phyloP scores from a whole-genome alignment of 2,888 invertebrate genomes.

The Chymomyza procnemis region DNA sequence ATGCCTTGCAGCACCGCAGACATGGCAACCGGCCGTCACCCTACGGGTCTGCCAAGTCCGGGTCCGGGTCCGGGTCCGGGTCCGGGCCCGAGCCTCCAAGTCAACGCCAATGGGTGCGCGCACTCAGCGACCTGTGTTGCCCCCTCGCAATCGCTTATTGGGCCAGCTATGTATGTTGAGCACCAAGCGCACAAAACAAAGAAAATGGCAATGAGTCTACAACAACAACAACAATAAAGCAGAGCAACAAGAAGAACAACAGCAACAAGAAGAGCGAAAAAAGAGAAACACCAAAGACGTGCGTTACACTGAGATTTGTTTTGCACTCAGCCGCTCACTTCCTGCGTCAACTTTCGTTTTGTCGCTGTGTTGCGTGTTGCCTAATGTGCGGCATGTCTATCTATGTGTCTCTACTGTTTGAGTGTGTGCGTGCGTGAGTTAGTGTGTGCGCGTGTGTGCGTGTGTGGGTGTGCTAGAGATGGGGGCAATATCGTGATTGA shows the following conservation, averaged over 20 bases:
- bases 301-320: slow-evolving; percentile 66
- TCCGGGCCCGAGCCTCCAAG: not conserved
- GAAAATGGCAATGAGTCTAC: slow-evolving; percentile 6
- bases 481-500: not conserved
- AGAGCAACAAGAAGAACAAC: slow-evolving; percentile 14
- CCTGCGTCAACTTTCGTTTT: slow-evolving; percentile 27
- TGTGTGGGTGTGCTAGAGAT: slow-evolving; percentile 23
- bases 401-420: not conserved
- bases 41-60: not conserved
- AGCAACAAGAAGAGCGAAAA: slow-evolving; percentile 36
- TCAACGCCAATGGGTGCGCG: slow-evolving; percentile 29
- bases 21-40: slow-evolving; percentile 1
- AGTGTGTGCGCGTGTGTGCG: slow-evolving; percentile 26
- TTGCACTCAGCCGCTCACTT: slow-evolving; percentile 47
- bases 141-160: slow-evolving; percentile 54
- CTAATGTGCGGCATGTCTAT: slow-evolving; percentile 61
- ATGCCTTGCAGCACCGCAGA: slow-evolving; percentile 35
- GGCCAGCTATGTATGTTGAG: slow-evolving; percentile 3
- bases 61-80: not conserved
- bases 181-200: not conserved
- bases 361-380: not conserved
- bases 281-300: slow-evolving; percentile 51
- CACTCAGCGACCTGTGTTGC: slow-evolving; percentile 50
- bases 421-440: slow-evolving; percentile 5
- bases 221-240: slow-evolving; percentile 35